phyloP scores from a whole-genome alignment of 2,888 invertebrate genomes.

The Dysmachus trigonus region DNA sequence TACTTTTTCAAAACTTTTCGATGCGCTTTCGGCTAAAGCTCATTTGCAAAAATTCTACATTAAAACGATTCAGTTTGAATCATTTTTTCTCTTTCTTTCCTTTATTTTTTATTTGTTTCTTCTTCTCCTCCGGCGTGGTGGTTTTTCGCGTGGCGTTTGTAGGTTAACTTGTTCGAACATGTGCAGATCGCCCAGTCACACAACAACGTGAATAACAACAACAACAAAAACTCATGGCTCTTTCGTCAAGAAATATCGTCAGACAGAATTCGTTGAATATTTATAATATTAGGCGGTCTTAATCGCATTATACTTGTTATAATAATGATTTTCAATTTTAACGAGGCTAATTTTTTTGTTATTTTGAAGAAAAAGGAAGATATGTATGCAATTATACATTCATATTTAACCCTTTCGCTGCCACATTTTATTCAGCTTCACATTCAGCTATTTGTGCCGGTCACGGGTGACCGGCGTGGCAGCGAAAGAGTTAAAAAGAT shows the following conservation, averaged over 20 bases:
- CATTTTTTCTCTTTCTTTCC: not conserved
- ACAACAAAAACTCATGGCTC: not conserved
- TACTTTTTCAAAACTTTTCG: not conserved
- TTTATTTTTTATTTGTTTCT: not conserved
- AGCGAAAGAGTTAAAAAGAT: too few species aligned
- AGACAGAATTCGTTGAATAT: not conserved
- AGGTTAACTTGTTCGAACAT: constrained; percentile 30
- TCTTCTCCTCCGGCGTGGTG: not conserved
- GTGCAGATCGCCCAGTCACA: not conserved
- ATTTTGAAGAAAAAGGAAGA: not conserved
- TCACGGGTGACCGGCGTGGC: too few species aligned
- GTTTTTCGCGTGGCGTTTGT: not conserved
- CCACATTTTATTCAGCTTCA: too few species aligned
- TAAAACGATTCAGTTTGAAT: not conserved
- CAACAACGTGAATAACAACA: not conserved
- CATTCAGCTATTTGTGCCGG: too few species aligned
- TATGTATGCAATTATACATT: not conserved
- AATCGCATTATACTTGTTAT: not conserved
- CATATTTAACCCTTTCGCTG: too few species aligned
- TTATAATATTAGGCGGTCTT: not conserved
- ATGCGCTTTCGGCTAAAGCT: constrained; percentile 28
- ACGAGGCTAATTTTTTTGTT: not conserved
- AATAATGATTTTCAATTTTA: not conserved
- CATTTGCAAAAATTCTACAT: constrained; percentile 22
- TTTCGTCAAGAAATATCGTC: not conserved